Percentiles rank a stretch among this genome's conserved stretches.
phyloP scores from a whole-genome alignment of 2,113 vertebrate species.

The Calidris pugnax region DNA sequence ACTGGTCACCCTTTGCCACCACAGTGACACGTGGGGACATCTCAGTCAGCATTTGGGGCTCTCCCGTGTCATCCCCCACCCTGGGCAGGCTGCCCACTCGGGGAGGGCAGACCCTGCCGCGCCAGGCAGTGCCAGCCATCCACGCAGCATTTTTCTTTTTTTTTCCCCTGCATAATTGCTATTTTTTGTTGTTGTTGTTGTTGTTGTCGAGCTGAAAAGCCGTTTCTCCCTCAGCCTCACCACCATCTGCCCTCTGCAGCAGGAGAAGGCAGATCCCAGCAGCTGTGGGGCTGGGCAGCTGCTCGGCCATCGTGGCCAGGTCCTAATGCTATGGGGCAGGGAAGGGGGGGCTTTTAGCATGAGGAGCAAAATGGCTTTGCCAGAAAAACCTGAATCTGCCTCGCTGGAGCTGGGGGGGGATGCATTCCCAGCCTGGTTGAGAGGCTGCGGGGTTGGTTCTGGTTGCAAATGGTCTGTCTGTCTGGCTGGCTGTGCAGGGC shows the following conservation, averaged over 20 bases:
- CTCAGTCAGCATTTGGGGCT: neutral
- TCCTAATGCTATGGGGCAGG: neutral
- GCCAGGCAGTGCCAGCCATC: conserved; percentile 26
- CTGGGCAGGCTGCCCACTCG: neutral
- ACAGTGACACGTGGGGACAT: neutral
- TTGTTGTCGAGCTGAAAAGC: neutral
- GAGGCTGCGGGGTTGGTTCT: neutral
- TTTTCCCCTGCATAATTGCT: neutral
- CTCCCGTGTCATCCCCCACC: neutral
- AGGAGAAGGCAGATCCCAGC: conserved; percentile 23
- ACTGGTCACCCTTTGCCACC: neutral
- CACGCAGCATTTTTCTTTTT: neutral
- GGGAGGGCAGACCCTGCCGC: neutral
- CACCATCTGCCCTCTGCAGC: conserved; percentile 44
- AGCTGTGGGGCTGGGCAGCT: conserved; percentile 25
- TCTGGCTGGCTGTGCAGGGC: neutral
- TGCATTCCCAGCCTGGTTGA: neutral
- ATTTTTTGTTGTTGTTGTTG: too few relatives aligned
- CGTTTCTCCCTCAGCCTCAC: neutral
- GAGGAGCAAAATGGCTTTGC: neutral
- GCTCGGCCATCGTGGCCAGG: neutral
- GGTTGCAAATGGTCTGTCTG: too few relatives aligned
- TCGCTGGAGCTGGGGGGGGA: neutral
- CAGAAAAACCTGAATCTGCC: neutral
- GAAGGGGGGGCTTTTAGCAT: neutral